phyloP scores from a whole-genome alignment of 2,113 vertebrate species.

The Mastomys coucha region DNA sequence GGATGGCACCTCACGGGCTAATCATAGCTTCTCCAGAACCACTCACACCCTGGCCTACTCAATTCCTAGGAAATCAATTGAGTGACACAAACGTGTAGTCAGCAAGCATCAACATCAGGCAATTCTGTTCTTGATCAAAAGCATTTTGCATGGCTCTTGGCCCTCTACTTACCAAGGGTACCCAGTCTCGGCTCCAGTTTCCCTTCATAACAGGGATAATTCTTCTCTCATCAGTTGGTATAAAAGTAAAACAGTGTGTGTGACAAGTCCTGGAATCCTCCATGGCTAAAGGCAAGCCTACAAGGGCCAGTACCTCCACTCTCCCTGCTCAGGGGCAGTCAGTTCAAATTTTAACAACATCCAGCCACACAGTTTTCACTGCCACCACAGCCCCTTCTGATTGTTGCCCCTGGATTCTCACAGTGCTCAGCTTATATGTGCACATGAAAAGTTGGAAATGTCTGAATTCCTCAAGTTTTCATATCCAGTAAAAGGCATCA shows the following conservation, averaged over 20 bases:
- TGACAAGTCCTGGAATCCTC: background rate
- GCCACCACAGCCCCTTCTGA: background rate
- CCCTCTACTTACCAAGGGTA: background rate
- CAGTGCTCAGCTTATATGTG: fast-evolving
- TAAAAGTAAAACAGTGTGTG: background rate
- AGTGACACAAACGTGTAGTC: background rate
- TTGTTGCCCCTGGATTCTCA: background rate
- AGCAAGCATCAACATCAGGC: background rate
- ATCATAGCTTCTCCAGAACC: background rate
- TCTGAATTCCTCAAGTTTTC: background rate
- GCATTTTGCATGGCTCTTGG: background rate
- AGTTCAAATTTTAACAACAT: background rate
- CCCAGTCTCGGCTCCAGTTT: background rate
- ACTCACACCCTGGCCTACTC: background rate
- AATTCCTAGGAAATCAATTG: background rate
- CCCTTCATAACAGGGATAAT: background rate
- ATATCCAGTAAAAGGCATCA: background rate
- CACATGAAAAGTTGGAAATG: background rate
- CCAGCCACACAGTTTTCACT: background rate
- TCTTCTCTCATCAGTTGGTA: background rate
- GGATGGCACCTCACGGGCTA: too few species aligned
- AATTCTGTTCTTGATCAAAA: background rate
- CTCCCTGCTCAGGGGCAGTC: background rate
- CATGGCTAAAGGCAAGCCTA: background rate
- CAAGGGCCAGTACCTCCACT: background rate